phyloP scores from a whole-genome alignment of 2,888 invertebrate species.

The Cordilura impudica region DNA sequence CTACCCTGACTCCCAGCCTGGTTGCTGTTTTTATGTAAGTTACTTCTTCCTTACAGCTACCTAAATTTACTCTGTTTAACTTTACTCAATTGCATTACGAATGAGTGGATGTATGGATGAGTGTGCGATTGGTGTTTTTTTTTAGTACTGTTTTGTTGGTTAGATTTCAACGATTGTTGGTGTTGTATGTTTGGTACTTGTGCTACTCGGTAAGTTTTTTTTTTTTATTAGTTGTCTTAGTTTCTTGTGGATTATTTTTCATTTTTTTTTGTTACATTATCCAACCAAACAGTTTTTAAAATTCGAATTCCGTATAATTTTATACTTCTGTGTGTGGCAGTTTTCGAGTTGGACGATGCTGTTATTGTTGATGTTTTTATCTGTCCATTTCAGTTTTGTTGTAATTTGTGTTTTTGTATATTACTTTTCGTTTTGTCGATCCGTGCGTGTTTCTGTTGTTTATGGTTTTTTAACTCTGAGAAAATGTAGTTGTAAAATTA shows the following conservation, averaged over 20 bases:
- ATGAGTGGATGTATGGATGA: slow-evolving; percentile 36
- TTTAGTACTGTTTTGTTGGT: slow-evolving; percentile 34
- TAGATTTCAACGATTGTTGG: slow-evolving; percentile 40
- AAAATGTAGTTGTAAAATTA: not conserved
- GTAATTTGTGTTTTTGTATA: not conserved
- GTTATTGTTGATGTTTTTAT: slow-evolving; percentile 5
- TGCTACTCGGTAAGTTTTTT: slow-evolving; percentile 24
- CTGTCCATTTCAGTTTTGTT: not conserved
- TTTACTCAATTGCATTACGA: slow-evolving; percentile 49
- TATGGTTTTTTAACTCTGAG: not conserved
- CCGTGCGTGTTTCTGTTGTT: not conserved
- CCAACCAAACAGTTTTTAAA: slow-evolving; percentile 37
- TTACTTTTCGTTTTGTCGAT: not conserved
- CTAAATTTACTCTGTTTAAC: slow-evolving; percentile 42
- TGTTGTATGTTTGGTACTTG: slow-evolving; percentile 18
- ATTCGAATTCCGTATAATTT: slow-evolving; percentile 5
- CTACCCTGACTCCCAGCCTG: slow-evolving; percentile 43
- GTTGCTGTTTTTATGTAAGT: slow-evolving; percentile 52
- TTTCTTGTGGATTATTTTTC: slow-evolving; percentile 36
- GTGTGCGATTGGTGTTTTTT: slow-evolving; percentile 26
- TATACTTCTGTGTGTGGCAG: slow-evolving; percentile 9
- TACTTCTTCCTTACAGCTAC: slow-evolving; percentile 34
- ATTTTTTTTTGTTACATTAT: slow-evolving; percentile 25
- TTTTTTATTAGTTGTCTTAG: slow-evolving; percentile 33
- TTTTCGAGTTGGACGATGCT: slow-evolving; percentile 18